These are phyloP conservation scores for Cassiopea xamachana DNA, from an alignment of 30 jellyfish, hydroid and myxozoan species.

Conservation along the genomic window DNA sequence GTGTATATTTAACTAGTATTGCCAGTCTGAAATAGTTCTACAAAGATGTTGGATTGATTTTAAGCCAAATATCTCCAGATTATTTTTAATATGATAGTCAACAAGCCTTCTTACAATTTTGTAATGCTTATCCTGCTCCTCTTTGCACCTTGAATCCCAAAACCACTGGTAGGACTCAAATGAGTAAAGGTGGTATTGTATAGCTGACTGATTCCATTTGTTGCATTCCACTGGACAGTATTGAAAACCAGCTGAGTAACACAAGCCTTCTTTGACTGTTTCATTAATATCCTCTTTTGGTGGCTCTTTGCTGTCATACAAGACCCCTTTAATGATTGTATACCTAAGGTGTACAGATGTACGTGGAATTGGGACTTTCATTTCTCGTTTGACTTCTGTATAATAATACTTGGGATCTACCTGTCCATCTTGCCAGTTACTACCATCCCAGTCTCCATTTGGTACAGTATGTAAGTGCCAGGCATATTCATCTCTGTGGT, in stretches of 20 bases:
- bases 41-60: neutral
- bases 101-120: neutral
- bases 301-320: neutral
- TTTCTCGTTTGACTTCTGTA: conserved; percentile 12
- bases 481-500: conserved; percentile 38
- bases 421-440: neutral
- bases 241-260: conserved; percentile 51
- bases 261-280: conserved; percentile 31
- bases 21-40: neutral
- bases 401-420: neutral
- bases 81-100: neutral
- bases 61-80: conserved; percentile 3
- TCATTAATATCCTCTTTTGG: conserved; percentile 11
- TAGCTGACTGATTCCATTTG: neutral
- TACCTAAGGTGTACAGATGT: conserved; percentile 3
- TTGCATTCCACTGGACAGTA: conserved; percentile 54
- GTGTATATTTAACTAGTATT: too few species aligned
- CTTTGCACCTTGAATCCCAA: conserved; percentile 48
- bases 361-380: conserved; percentile 40
- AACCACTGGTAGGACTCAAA: conserved; percentile 53
- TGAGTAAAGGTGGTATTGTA: conserved; percentile 37
- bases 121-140: conserved; percentile 34
- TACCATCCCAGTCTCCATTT: conserved; percentile 23
- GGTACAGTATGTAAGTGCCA: conserved; percentile 49
- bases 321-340: conserved; percentile 10